Conservation (phyloP, 1,140 invertebrate genomes). For the Penaeus indicus region DNA sequence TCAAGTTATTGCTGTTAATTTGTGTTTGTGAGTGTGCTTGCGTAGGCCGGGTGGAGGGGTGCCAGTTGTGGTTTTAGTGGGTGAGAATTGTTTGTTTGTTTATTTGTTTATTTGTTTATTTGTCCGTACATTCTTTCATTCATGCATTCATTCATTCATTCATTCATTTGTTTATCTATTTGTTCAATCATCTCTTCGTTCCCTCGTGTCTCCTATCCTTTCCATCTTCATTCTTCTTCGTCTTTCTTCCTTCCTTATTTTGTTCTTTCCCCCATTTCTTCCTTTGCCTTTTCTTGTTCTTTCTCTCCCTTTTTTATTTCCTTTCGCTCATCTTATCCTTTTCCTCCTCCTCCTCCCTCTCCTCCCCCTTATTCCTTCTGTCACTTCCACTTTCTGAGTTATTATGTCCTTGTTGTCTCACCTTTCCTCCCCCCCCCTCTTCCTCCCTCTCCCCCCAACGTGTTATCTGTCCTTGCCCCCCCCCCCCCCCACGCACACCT, state of each 20-base stretch:
- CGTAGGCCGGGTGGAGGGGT: no score
- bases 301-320: not conserved
- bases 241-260: not conserved
- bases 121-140: not conserved
- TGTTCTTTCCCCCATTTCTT: not conserved
- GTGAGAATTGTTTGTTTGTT: not conserved
- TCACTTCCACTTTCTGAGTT: not conserved
- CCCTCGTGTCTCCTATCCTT: not conserved
- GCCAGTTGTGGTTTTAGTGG: no score
- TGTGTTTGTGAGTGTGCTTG: not conserved
- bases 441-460: not conserved
- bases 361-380: not conserved
- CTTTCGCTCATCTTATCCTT: not conserved
- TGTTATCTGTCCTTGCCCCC: not conserved
- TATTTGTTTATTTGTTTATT: not conserved
- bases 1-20: no score
- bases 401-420: not conserved
- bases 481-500: no score
- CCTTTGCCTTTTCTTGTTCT: not conserved
- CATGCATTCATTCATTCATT: not conserved
- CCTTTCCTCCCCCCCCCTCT: not conserved
- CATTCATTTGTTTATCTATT: not conserved
- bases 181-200: not conserved
- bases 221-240: not conserved
- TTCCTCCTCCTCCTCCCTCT: not conserved